Conservation (phyloP, 2,797 vertebrate genomes). For the Tokudaia tokunoshimensis region DNA sequence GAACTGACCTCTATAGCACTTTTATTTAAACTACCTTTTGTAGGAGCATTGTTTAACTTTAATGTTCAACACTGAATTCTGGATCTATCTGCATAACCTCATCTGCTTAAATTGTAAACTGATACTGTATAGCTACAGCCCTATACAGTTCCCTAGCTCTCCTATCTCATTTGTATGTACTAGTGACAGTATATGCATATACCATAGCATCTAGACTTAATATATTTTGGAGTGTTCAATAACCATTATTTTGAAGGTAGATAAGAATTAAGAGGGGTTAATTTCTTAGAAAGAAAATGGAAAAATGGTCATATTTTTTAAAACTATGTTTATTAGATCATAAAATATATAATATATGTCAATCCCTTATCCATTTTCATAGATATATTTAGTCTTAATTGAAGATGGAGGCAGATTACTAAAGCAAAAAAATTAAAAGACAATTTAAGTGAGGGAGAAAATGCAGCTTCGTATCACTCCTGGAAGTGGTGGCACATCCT, state of each 20-base stretch:
- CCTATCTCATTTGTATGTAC: conserved; percentile 95
- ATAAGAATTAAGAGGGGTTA: conserved; percentile 99
- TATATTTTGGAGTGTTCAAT: conserved; percentile 99
- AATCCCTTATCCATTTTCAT: not conserved
- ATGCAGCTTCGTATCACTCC: not conserved
- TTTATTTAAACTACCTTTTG: conserved; percentile 7
- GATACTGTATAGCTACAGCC: conserved; percentile 95
- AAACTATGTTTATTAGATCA: conserved; percentile 99
- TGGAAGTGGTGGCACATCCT: not conserved
- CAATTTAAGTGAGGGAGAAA: conserved; percentile 1
- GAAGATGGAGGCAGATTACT: not conserved
- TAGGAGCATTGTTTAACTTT: conserved; percentile 14
- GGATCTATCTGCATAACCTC: not conserved
- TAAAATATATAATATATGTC: not conserved
- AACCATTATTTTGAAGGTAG: conserved; percentile 99
- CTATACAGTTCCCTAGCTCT: conserved; percentile 95
- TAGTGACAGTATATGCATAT: conserved; percentile 99
- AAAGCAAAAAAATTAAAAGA: not conserved
- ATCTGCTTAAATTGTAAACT: conserved; percentile 4
- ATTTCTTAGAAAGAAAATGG: conserved; percentile 99
- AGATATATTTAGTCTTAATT: not conserved
- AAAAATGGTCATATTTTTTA: conserved; percentile 98
- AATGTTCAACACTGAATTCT: not conserved
- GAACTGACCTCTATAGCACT: conserved; percentile 20
- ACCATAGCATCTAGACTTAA: conserved; percentile 99